A percentile compares a stretch with the other conserved stretches of the same genome.
These are phyloP conservation scores for Anser cygnoides DNA, from an alignment of 2,113 vertebrate species.

Conservation along the genomic window DNA sequence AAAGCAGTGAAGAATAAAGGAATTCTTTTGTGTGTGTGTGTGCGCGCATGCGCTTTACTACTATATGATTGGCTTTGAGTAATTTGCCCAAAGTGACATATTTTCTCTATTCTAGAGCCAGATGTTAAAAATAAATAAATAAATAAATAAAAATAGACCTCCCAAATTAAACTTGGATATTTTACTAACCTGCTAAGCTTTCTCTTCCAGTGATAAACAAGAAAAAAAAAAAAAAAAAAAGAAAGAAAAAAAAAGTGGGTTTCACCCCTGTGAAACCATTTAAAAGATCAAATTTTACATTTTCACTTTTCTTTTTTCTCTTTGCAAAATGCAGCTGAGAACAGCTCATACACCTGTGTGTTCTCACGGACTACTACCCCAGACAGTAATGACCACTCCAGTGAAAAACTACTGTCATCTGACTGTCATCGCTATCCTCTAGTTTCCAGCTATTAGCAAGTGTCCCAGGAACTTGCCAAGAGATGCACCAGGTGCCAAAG, in stretches of 20 bases:
- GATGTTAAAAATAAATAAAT: not conserved
- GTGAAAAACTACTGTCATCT: conserved; percentile 19
- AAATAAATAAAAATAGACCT: not conserved
- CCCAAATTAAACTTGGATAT: not conserved
- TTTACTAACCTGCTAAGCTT: not conserved
- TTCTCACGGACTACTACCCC: not conserved
- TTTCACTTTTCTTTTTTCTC: not conserved
- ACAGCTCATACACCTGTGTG: not conserved
- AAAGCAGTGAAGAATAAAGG: not conserved
- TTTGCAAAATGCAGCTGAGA: not conserved
- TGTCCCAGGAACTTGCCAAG: not conserved
- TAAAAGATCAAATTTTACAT: not conserved
- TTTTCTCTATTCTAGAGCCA: not conserved
- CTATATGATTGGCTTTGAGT: not conserved
- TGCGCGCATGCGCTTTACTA: not conserved
- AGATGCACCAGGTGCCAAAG: not conserved
- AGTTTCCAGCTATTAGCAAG: conserved; percentile 12
- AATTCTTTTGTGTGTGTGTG: not conserved
- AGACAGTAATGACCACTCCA: not conserved
- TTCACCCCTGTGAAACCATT: not conserved
- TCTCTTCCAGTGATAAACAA: not conserved
- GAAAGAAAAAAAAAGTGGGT: not conserved
- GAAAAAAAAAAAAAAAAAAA: not conserved
- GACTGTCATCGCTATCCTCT: not conserved
- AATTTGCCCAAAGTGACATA: not conserved